A percentile compares a stretch with the other conserved stretches of the same genome.
phyloP scores from a whole-genome alignment of 2,113 vertebrate species.

The Tachycineta bicolor region DNA sequence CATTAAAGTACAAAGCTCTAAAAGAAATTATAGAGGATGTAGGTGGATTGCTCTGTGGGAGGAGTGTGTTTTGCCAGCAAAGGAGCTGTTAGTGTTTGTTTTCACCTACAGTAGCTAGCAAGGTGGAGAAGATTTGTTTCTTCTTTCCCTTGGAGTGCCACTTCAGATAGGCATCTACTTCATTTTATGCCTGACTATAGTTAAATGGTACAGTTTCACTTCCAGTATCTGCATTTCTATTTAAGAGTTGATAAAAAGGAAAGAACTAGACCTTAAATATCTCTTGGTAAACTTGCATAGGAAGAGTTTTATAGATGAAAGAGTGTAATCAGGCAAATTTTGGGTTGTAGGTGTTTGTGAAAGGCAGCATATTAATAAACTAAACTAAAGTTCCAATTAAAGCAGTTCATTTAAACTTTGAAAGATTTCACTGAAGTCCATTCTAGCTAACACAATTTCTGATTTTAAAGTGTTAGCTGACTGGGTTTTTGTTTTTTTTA shows the following conservation, averaged over 20 bases:
- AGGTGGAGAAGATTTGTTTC: background rate
- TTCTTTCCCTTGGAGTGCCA: background rate
- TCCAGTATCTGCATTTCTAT: background rate
- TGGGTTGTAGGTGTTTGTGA: background rate
- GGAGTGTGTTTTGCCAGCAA: background rate
- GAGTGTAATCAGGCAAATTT: background rate
- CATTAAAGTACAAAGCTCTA: background rate
- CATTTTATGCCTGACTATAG: background rate
- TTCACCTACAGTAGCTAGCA: background rate
- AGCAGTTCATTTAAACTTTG: background rate
- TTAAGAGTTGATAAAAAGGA: background rate
- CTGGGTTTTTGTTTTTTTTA: background rate
- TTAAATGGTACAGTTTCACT: background rate
- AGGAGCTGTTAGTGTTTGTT: background rate
- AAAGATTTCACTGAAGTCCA: background rate
- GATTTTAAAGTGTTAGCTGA: background rate
- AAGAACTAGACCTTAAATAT: background rate
- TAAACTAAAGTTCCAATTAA: background rate
- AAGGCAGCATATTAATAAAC: background rate
- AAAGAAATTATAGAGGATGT: background rate
- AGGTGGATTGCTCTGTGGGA: background rate
- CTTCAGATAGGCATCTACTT: background rate
- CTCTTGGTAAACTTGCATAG: background rate
- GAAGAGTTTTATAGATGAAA: background rate
- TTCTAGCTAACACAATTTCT: background rate